Percentiles rank a stretch among this genome's conserved stretches.
Conservation (phyloP, 2,113 vertebrate species). For the Hemiscyllium ocellatum region DNA sequence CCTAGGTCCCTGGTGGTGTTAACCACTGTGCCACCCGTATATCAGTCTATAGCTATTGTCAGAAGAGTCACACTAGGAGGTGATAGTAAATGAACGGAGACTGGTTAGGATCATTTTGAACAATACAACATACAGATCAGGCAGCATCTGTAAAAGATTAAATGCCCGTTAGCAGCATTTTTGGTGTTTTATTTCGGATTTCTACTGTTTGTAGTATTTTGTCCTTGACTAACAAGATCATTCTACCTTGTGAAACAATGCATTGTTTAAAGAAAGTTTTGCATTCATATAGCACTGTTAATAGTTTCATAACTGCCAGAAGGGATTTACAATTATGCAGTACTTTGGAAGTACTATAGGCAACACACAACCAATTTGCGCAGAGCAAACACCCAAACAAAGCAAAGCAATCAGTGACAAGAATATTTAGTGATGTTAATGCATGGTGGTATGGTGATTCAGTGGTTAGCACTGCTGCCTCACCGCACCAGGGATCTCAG, state of each 20-base stretch:
- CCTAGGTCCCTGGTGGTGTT: no score
- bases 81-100: neutral
- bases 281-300: neutral
- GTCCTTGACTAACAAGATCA: no score
- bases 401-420: no score
- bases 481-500: no score
- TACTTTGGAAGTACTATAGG: neutral
- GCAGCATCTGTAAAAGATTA: neutral
- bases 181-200: neutral
- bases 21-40: no score
- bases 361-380: neutral
- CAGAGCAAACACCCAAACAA: neutral
- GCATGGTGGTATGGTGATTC: no score
- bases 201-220: no score
- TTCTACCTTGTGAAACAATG: neutral
- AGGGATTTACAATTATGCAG: neutral
- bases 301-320: neutral
- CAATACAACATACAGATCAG: neutral
- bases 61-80: no score
- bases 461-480: no score
- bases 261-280: neutral
- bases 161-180: neutral
- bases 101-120: neutral
- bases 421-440: neutral
- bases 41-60: no score